A percentile compares a stretch with the other conserved stretches of the same genome.
These are phyloP conservation scores for Solenopsis invicta DNA, from an alignment of 1,140 invertebrate species.

Conservation along the genomic window DNA sequence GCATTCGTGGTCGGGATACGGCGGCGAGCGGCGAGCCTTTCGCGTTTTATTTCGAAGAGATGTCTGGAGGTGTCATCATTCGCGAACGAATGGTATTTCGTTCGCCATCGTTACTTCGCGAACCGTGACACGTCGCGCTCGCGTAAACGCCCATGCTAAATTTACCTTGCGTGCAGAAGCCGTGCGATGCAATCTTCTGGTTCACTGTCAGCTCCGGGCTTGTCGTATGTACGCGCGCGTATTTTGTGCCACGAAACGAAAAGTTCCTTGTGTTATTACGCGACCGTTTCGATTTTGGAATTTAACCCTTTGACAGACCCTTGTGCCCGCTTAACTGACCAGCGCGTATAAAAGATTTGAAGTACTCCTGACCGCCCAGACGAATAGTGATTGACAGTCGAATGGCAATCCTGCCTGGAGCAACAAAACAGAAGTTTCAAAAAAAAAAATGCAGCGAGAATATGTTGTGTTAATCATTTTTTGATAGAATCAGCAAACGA, in stretches of 20 bases:
- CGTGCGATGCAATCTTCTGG: neutral
- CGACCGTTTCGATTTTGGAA: neutral
- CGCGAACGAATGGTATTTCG: neutral
- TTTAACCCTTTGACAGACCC: neutral
- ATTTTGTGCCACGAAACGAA: neutral
- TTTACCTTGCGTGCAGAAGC: constrained; percentile 22
- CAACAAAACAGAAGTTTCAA: neutral
- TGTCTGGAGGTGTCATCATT: neutral
- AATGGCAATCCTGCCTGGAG: neutral
- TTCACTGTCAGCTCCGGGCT: neutral
- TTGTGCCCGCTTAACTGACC: neutral
- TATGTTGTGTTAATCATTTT: constrained; percentile 14
- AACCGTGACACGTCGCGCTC: constrained; percentile 33
- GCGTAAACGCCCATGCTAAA: constrained; percentile 31
- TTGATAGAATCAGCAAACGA: neutral
- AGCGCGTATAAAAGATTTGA: neutral
- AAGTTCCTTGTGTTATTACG: neutral
- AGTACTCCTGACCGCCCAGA: neutral
- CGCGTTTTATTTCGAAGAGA: neutral
- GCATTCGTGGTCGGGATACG: constrained; percentile 4
- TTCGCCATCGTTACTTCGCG: neutral
- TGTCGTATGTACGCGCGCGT: neutral
- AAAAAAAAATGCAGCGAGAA: neutral
- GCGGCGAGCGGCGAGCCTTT: neutral
- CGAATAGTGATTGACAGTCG: neutral